Base-by-base conservation (phyloP, 2,888 invertebrate genomes). In the Pardosa pseudoannulata region DNA sequence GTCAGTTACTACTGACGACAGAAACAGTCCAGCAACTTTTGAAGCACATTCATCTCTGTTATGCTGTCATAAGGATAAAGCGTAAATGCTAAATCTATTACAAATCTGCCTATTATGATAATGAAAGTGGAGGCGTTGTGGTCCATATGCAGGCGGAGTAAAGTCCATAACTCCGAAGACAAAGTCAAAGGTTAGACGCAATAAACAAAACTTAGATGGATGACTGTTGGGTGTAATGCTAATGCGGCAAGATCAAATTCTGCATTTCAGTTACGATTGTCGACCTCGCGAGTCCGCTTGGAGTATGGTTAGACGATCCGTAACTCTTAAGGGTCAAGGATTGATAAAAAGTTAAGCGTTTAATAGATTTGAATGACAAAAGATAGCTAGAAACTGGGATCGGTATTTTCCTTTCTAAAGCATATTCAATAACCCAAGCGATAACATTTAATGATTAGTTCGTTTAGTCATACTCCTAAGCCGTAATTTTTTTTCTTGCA, bases 291-390 rank as follows among this genome's bases (percentile, higher is more conserved):
- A 2, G 56, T 56, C 56, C 23, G 23, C 11, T 23, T 23, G 16
- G 23, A 56, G 56, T 23, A 23, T 56, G 23, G 56, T 23, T 19
- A 56, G 23, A 23, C 23, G 19, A 56, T 56, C 56, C 56, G 23
- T 56, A 56, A 56, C 23, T 1, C n/a, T 16, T 6, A 23, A 23
- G 56, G 56, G 56, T 56, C 56, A 56, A 23, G 56, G 56, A 56
- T 56, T 56, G 19, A 2, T 2, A 19, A 3, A 2, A 23, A 56
- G 56, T 23, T 16, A 56, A 23, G 13, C 23, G n/a, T 56, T 56
- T 56, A 23, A 56, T 56, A 56, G 5, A 56, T 56, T 56, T 56
- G 23, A 56, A 56, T 56, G 56, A 56, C 56, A 56, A 56, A 56
- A 23, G 56, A 56, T 19, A 6, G 23, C n/a, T 3, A 23, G 23